Conservation (phyloP, 53 echinoderm and acorn worm genomes). For the Apostichopus leukothele region DNA sequence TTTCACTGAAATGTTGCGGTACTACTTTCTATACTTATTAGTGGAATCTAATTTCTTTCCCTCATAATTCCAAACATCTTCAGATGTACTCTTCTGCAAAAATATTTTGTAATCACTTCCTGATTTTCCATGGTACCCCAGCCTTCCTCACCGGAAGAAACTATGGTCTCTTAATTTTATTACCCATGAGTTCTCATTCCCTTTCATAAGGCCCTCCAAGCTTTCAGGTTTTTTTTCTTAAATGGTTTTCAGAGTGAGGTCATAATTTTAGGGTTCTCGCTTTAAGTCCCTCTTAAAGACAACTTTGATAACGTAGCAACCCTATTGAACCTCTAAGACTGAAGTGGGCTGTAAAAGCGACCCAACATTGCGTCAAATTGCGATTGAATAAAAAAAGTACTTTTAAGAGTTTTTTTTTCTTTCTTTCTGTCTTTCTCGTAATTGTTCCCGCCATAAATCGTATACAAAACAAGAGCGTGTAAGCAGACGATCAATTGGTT, state of each 20-base stretch:
- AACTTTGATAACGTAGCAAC: constrained; percentile 41
- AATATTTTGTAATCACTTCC: too few relatives aligned
- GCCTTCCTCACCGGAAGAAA: constrained; percentile 25
- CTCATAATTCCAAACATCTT: too few relatives aligned
- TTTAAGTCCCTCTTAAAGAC: constrained; percentile 10
- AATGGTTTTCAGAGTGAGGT: constrained; percentile 23
- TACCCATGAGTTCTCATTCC: constrained; percentile 6
- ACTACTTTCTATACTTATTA: too few relatives aligned
- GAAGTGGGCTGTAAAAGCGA: constrained; percentile 47
- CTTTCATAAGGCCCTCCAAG: constrained; percentile 32
- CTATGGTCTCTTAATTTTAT: constrained; percentile 33
- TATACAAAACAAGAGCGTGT: constrained; percentile 7
- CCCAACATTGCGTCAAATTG: constrained; percentile 42
- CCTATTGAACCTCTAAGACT: constrained; percentile 32
- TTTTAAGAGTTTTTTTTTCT: constrained; percentile 14
- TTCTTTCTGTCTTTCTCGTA: background rate
- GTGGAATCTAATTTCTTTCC: too few relatives aligned
- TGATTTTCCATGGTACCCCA: background rate
- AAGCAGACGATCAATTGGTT: constrained; percentile 17
- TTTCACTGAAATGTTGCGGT: too few relatives aligned
- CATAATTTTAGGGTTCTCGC: constrained; percentile 26
- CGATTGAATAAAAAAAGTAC: constrained; percentile 38
- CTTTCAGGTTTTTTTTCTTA: background rate
- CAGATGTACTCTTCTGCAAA: too few relatives aligned
- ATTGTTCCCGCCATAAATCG: constrained; percentile 40